These are phyloP conservation scores for Agelastica alni DNA, from an alignment of 2,888 invertebrate genomes.

Conservation along the genomic window DNA sequence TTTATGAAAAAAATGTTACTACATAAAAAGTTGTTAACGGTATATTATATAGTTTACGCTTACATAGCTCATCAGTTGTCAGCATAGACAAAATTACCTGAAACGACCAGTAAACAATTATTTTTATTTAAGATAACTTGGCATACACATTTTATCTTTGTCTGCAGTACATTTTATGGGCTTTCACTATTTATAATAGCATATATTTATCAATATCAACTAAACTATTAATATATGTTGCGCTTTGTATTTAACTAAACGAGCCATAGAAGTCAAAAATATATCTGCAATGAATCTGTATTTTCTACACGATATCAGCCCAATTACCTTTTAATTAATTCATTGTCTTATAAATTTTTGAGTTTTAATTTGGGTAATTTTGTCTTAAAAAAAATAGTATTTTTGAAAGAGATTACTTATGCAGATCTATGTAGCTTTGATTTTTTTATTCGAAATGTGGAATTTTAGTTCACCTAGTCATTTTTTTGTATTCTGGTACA, in stretches of 20 bases:
- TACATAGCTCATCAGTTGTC: conserved; percentile 28
- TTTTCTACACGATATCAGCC: too few relatives aligned
- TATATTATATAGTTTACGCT: conserved; percentile 32
- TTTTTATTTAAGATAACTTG: too few relatives aligned
- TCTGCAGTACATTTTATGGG: too few relatives aligned
- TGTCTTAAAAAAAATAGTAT: conserved; percentile 12
- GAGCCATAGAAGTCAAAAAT: too few relatives aligned
- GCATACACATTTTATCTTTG: too few relatives aligned
- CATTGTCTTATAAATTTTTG: not conserved
- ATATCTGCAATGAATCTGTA: too few relatives aligned
- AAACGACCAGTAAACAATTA: not conserved
- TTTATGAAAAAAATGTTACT: conserved; percentile 32
- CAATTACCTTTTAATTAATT: not conserved
- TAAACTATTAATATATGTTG: too few relatives aligned
- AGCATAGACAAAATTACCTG: conserved; percentile 12
- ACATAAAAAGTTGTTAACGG: conserved; percentile 16
- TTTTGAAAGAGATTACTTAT: conserved; percentile 18
- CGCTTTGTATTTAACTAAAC: too few relatives aligned
- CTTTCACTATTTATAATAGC: too few relatives aligned
- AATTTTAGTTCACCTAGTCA: conserved; percentile 40
- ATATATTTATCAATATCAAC: too few relatives aligned
- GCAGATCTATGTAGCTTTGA: conserved; percentile 25
- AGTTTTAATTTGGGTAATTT: conserved; percentile 11
- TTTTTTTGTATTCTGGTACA: conserved; percentile 38
- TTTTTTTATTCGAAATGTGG: conserved; percentile 20